These are phyloP conservation scores for Trachelus troglodyta DNA, from an alignment of 2,888 invertebrate genomes.

Conservation along the genomic window DNA sequence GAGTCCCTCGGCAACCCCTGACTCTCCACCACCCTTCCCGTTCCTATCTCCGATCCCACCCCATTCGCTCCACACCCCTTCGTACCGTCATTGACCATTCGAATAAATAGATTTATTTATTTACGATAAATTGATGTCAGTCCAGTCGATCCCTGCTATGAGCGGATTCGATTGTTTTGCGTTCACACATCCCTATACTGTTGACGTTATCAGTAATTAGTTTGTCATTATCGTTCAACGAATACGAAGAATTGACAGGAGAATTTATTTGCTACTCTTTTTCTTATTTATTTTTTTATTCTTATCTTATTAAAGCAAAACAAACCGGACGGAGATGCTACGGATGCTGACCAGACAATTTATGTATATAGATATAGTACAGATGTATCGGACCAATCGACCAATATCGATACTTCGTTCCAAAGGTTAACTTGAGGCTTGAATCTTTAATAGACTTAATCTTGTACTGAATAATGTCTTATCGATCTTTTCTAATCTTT, in stretches of 20 bases:
- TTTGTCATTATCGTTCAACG: conserved; percentile 62
- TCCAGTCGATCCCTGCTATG: neutral
- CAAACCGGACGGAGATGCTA: too few relatives aligned
- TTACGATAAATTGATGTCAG: conserved; percentile 58
- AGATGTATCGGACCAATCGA: too few relatives aligned
- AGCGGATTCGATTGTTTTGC: conserved; percentile 54
- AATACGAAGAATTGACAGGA: conserved; percentile 39
- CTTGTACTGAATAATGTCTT: neutral
- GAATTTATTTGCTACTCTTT: neutral
- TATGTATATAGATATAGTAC: too few relatives aligned
- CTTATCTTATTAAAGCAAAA: neutral
- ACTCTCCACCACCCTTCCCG: conserved; percentile 7
- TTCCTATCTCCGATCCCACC: neutral
- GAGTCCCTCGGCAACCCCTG: neutral
- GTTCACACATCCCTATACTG: conserved; percentile 47
- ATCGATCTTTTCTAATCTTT: neutral
- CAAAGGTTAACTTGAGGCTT: too few relatives aligned
- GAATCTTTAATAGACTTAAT: neutral
- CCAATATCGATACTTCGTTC: too few relatives aligned
- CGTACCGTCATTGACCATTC: conserved; percentile 18
- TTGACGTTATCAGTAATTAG: conserved; percentile 57
- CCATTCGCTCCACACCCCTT: neutral
- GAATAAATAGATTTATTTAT: conserved; percentile 61
- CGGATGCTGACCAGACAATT: too few relatives aligned
- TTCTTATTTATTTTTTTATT: neutral